Evolutionary conservation across 1,140 invertebrate species (phyloP), one percentile per base, ranked within the genome.

Genomic region (Drosophila elegans): DNA sequence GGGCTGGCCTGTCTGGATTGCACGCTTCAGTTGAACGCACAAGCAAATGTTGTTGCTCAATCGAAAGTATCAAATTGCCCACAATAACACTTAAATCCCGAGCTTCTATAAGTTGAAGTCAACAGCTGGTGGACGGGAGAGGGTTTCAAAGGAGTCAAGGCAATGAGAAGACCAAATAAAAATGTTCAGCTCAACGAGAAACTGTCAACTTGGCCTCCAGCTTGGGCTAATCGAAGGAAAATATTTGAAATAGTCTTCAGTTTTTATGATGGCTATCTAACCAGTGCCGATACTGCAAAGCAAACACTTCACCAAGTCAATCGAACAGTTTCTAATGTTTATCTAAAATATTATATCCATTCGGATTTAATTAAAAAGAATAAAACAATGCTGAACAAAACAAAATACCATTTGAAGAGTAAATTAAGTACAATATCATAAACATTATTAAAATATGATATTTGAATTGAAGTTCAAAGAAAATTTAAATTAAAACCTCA

Each of bases 11-110:
- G 72, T 74, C 71, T 74, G 73, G 74, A 56, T 67, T 86, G 83
- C 74, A 86, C 62, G 83, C 72, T 80, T 80, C 80, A 89, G 71
- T 89, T 83, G 83, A 88, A 89, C 84, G 83, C 84, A 83, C 83
- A 88, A 83, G 84, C 83, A 83, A 88, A 88, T 91, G 89, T 91
- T 91, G 83, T 89, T 91, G 90, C 89, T 91, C 89, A 91, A 91
- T 91, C 89, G 89, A 91, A 91, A 91, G 89, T 91, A 88, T 91
- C 88, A 89, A 91, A 91, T 91, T 91, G 89, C 89, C 84, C 84
- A 86, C 89, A 91, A 91, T 91, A 91, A 89, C 89, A 91, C 89
- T 91, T 91, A 91, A 91, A 89, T 83, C 84, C 79, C 59, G 66
- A 72, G 68, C 64, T 52, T 57, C 66, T 72, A 90, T 51, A 77